Base-by-base conservation (phyloP, 2,888 invertebrate species). In the Smittia aterrima region DNA sequence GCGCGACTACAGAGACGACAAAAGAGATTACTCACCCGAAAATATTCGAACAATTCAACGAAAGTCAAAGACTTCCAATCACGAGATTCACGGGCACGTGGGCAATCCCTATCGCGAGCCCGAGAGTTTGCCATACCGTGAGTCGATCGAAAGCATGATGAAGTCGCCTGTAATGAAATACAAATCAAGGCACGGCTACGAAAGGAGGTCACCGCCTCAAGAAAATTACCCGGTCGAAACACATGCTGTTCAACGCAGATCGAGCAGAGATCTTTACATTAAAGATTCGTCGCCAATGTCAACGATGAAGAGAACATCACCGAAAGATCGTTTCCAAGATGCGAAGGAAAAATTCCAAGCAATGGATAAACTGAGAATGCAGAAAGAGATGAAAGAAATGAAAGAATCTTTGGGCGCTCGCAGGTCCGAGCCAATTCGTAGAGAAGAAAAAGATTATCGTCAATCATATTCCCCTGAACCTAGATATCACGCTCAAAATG, bases 271-370 rank as follows among this genome's bases (percentile, higher is more conserved):
- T 20, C 18, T 58, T 58, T 58, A 58, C 22, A 22, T 58, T 22
- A 58, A 64, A 64, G 64, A 64, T 64, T 13, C 25, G 11, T 64
- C 70, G 18, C 70, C 70, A 2, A 32, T 32, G 16, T 75, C 76
- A 13, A 66, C 74, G 9, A 18, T 66, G 41, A 77, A 77, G 64
- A 41, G 20, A 32, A 78, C 81, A n/a, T 87, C 90, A 1, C 92
- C 92, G 0, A 88, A 90, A 77, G 92, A 93, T 79, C 86, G 92
- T 75, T 93, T 93, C 83, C 90, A 92, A 78, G 93, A 93, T 78
- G 93, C 93, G 64, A 93, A 93, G 82, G 92, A 93, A 79, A 93
- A 93, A 82, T 93, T 93, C 80, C 86, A 90, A 81, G 88, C 91
- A 76, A 86, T 93, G 82, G 93, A 93, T 80, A 85, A 90, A 78